Evolutionary conservation across 2,888 invertebrate species (phyloP), one percentile per base, ranked within the genome.

Genomic region (Zele albiditarsus): DNA sequence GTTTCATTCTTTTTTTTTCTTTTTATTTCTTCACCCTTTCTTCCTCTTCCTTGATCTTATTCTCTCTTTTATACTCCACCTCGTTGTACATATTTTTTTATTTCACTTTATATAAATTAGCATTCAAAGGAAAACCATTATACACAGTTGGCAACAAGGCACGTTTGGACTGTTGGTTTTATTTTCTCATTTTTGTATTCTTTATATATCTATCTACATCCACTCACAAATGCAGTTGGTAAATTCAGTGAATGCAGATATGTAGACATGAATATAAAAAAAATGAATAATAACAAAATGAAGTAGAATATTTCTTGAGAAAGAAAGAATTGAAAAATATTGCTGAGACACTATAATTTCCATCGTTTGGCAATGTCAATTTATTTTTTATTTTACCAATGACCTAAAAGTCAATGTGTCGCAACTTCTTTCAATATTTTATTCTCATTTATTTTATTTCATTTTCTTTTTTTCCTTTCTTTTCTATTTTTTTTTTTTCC

Each of bases 91-190:
- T n/a, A 46, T n/a, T 53, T 42, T 10, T 53, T 20, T 46, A 46
- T 53, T 23, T 53, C n/a, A n/a, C 20, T 53, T 23, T 53, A 53
- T 70, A 75, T 71, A 71, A 74, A 80, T 80, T 80, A 80, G 77
- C 80, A 80, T 80, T 80, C 75, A 77, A 80, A 80, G 78, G 75
- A 78, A 78, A 78, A 77, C 69, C 74, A 77, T 78, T 57, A 67
- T n/a, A n/a, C 38, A 31, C 23, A 28, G 12, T 38, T 38, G 38
- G 38, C 38, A 38, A 38, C 38, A 12, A 38, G 38, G 12, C 38
- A 38, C 8, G 38, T 12, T 12, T 8, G 2, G 38, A 38, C 38
- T 38, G 5, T 31, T 31, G 31, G 12, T 2, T 12, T 8, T 38
- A 12, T 38, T 38, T 38, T 38, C 12, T 4, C 31, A 2, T 38